phyloP scores from a whole-genome alignment of 2,797 vertebrate genomes.

The Microctenopoma stevenorrisi region DNA sequence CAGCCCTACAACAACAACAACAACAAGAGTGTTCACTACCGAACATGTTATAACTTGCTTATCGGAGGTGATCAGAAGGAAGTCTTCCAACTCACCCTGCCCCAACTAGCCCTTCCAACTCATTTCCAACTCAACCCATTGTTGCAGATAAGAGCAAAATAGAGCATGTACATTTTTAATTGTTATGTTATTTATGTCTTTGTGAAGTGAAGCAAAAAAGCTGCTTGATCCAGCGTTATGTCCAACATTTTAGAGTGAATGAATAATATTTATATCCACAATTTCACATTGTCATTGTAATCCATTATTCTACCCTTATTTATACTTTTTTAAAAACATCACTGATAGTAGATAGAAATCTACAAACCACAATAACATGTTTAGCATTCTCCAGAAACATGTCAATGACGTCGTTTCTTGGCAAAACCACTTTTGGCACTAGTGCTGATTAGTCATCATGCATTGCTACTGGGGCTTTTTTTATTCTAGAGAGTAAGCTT shows the following conservation, averaged over 20 bases:
- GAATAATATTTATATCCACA: too few species aligned
- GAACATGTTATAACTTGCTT: too few species aligned
- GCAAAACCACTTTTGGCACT: background rate
- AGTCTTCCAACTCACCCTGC: background rate
- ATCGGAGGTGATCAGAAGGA: too few species aligned
- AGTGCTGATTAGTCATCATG: slow-evolving; percentile 8
- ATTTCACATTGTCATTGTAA: too few species aligned
- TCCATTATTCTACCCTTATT: background rate
- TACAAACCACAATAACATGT: slow-evolving; percentile 15
- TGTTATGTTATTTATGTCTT: background rate
- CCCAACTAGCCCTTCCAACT: background rate
- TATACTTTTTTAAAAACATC: background rate
- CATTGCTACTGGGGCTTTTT: background rate
- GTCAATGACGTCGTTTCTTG: background rate
- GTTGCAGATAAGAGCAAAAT: background rate
- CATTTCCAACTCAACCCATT: background rate
- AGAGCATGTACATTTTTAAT: too few species aligned
- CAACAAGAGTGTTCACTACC: too few species aligned
- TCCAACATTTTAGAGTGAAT: background rate
- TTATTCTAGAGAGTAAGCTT: slow-evolving; percentile 23
- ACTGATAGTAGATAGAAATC: slow-evolving; percentile 8
- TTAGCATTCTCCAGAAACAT: background rate
- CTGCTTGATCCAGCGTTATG: background rate
- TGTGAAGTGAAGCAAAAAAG: background rate
- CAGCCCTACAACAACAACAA: background rate